Percentiles rank a stretch among this genome's conserved stretches.
Conservation (phyloP, 2,888 invertebrate genomes). For the Hypsopygia costalis region DNA sequence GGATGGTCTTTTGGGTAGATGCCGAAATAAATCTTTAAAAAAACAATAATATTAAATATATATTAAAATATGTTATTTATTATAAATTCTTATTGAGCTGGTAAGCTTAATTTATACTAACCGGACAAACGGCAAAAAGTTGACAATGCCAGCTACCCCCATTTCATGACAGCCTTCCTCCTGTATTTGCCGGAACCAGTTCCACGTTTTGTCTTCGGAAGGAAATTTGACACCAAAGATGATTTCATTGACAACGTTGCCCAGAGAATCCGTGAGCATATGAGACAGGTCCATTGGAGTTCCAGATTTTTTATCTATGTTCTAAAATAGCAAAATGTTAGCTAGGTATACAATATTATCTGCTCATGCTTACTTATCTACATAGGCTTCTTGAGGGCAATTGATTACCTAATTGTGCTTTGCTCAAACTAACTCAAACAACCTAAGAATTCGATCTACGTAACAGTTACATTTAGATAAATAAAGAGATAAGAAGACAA, state of each 20-base stretch:
- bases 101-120: constrained; percentile 37
- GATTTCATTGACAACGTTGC: constrained; percentile 87
- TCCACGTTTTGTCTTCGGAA: constrained; percentile 87
- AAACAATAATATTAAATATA: background rate
- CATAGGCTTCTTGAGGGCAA: too few relatives aligned
- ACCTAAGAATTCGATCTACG: too few relatives aligned
- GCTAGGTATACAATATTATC: too few relatives aligned
- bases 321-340: constrained; percentile 36
- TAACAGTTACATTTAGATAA: too few relatives aligned
- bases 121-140: constrained; percentile 91
- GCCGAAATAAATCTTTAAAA: constrained; percentile 82
- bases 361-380: too few relatives aligned
- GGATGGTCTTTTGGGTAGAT: constrained; percentile 82
- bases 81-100: background rate
- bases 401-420: too few relatives aligned
- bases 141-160: constrained; percentile 90
- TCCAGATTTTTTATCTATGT: constrained; percentile 42
- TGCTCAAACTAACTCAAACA: too few relatives aligned
- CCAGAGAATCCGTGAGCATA: constrained; percentile 85
- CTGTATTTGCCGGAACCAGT: constrained; percentile 87
- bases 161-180: constrained; percentile 92
- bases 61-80: too few relatives aligned
- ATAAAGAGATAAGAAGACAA: too few relatives aligned
- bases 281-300: constrained; percentile 71
- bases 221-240: constrained; percentile 88